A percentile compares a stretch with the other conserved stretches of the same genome.
phyloP scores from a whole-genome alignment of 2,113 vertebrate species.

The Furnarius figulus region DNA sequence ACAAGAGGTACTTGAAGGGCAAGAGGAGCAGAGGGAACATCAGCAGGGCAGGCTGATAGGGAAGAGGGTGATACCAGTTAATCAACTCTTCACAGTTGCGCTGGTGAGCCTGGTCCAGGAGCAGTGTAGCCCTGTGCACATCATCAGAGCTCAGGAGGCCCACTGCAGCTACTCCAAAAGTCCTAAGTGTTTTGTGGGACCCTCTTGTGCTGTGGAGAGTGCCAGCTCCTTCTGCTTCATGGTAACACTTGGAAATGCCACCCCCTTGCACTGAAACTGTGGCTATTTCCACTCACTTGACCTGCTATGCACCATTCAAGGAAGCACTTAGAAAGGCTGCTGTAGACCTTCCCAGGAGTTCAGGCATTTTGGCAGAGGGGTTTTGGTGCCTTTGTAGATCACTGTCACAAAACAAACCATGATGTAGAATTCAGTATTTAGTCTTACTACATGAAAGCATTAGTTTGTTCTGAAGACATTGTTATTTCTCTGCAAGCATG shows the following conservation, averaged over 20 bases:
- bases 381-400: background rate
- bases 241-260: background rate
- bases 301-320: background rate
- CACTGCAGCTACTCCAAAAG: background rate
- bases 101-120: background rate
- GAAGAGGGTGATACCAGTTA: background rate
- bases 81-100: background rate
- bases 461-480: background rate
- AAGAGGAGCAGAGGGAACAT: background rate
- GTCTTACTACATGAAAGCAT: background rate
- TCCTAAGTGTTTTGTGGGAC: background rate
- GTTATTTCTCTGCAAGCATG: background rate
- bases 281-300: background rate
- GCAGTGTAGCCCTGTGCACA: background rate
- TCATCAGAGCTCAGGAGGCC: background rate
- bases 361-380: background rate
- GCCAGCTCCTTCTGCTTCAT: background rate
- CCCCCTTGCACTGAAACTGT: background rate
- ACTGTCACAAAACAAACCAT: background rate
- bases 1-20: background rate
- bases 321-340: background rate
- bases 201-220: background rate
- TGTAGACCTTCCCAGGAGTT: background rate
- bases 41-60: background rate
- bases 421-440: background rate